Evolutionary conservation across 2,113 vertebrate genomes (phyloP), one percentile per base, ranked within the genome.

Genomic region (Syngnathus scovelli): DNA sequence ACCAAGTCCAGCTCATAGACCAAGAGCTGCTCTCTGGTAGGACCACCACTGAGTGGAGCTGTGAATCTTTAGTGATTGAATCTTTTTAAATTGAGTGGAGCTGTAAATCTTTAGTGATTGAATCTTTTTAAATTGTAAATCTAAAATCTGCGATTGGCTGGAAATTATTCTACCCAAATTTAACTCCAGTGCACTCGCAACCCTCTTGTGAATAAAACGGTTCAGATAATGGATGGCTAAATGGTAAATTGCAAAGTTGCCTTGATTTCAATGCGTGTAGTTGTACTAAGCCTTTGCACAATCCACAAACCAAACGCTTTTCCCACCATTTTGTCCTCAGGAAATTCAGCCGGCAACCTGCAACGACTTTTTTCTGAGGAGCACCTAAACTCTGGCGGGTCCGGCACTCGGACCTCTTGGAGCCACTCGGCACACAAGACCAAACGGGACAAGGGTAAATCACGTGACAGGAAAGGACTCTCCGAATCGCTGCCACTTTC

Each of bases 11-110:
- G 64, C 90, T 98, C 73, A 33, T 95, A 61, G 95, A 98, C 86
- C 93, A 94, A 62, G 91, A 94, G 76, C 90, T 89, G 79, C 86
- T 91, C 86, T 89, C 92, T 78, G 95, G 96, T 99, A 85, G 72
- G 93, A 15, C n/a, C 41, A 9, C 16, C 5, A 6, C 13, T 6
- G 41, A 3, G 41, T 46, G 44, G 15, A 48, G 6, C 2, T 48
- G 46, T 18, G 19, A 19, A 49, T 49, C 15, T 2, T 49, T 49
- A 33, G 27, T 33, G 27, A 33, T 33, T 33, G 27, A 33, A 33
- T 33, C 27, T 33, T 33, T 33, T 33, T 33, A 33, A 33, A 33
- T 33, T 33, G 27, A 3, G 41, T 46, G 43, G 15, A 48, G 5
- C 4, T 48, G 46, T 16, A 48, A 19, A 49, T 49, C 15, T 2